Percentiles rank a stretch among this genome's conserved stretches.
These are phyloP conservation scores for Microcaecilia unicolor DNA, from an alignment of 2,797 vertebrate species.

Conservation along the genomic window DNA sequence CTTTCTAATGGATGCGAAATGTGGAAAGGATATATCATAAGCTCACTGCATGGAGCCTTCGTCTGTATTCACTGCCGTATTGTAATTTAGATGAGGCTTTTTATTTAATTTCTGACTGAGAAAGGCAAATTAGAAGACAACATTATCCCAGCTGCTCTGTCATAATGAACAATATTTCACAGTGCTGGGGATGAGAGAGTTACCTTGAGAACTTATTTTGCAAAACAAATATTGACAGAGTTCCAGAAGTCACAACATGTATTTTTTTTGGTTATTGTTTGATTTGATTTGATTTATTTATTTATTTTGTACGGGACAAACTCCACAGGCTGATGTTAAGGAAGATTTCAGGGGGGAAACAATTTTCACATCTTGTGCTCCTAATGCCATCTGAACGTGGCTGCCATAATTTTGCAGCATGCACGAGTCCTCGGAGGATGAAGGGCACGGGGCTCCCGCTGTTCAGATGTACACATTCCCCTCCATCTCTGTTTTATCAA, in stretches of 20 bases:
- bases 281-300: too few species aligned
- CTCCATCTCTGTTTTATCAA: conserved; percentile 31
- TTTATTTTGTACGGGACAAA: conserved; percentile 29
- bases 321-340: conserved; percentile 16
- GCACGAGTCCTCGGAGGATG: conserved; percentile 16
- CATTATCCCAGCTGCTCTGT: conserved; percentile 60
- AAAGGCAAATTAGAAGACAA: conserved; percentile 67
- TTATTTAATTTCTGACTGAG: conserved; percentile 75
- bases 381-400: background rate
- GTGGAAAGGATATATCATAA: conserved; percentile 58
- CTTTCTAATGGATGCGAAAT: conserved; percentile 59
- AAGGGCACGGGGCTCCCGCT: conserved; percentile 21
- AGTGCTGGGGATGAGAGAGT: conserved; percentile 49
- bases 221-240: conserved; percentile 39
- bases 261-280: conserved; percentile 28
- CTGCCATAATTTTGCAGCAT: conserved; percentile 15
- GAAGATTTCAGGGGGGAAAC: conserved; percentile 27
- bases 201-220: conserved; percentile 63
- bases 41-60: conserved; percentile 59
- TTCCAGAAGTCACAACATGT: conserved; percentile 19
- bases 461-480: conserved; percentile 37
- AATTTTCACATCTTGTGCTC: conserved; percentile 8
- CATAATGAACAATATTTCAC: conserved; percentile 69
- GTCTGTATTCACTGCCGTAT: conserved; percentile 60
- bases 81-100: conserved; percentile 72